Evolutionary conservation across 2,797 vertebrate species (phyloP), one percentile per base, ranked within the genome.

Genomic region (Cryptoblepharus egeriae): DNA sequence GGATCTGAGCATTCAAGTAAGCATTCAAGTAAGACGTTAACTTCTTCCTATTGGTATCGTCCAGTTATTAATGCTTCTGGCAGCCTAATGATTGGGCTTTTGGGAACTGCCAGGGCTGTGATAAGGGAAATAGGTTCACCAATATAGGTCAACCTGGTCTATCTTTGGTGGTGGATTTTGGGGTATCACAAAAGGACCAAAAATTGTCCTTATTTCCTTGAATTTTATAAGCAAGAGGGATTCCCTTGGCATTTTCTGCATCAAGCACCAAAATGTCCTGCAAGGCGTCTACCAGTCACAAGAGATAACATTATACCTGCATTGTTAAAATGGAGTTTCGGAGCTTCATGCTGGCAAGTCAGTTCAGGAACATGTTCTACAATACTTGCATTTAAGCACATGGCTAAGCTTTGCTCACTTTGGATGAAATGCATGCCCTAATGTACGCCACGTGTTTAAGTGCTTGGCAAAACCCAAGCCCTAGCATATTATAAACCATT

Each of bases 401-500:
- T 88, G 74, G 89, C 82, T 81, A 83, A 90, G 77, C 82, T 89
- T 91, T 90, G 82, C 89, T 93, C 89, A 88, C 91, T 89, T 92
- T 90, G 88, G 83, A 89, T 91, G 87, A 92, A 87, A 91, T 92
- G 85, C 78, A 88, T 88, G 85, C 89, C 49, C 83, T 91, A 92
- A 93, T 92, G 79, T 42, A 74, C 81, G 84, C 86, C 32, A 26
- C 32, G 65, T 18, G 72, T 65, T 91, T 92, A 93, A 90, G 90
- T 91, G 91, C 89, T 92, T 89, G 85, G 82, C 89, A 91, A 90
- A 93, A 91, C 86, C 91, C 89, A 88, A 86, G 87, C 93, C 88
- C 87, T 91, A 87, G 88, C 84, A 86, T 88, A 87, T 90, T 86
- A 91, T 89, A 92, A 91, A 91, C 85, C 91, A 93, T 92, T 93